Percentiles rank a stretch among this genome's conserved stretches.
These are phyloP conservation scores for Montipora capitata DNA, from an alignment of 92 coral and sea anemone species.

Conservation along the genomic window DNA sequence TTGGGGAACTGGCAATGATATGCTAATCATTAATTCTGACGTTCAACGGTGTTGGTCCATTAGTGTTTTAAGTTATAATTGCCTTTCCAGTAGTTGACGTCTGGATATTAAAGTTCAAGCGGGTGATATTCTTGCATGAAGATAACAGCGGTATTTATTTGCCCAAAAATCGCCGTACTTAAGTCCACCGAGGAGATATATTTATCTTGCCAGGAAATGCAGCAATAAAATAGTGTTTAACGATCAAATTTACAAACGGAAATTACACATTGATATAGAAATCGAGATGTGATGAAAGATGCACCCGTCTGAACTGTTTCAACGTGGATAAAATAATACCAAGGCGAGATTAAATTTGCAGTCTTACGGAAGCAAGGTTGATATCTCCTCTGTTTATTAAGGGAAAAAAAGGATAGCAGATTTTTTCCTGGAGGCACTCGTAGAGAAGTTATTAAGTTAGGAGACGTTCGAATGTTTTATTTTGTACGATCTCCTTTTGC, in stretches of 20 bases:
- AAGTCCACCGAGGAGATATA: background rate
- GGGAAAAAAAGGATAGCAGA: too few relatives aligned
- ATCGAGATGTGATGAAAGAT: constrained; percentile 1
- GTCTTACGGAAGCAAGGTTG: too few relatives aligned
- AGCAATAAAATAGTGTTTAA: constrained; percentile 3
- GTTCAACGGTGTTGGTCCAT: background rate
- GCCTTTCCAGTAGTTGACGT: background rate
- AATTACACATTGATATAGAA: constrained; percentile 5
- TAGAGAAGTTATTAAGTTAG: background rate
- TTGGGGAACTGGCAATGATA: background rate
- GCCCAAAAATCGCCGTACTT: background rate
- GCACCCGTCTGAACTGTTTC: background rate
- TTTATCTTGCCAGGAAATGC: constrained; percentile 4
- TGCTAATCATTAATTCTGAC: background rate
- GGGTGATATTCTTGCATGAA: background rate
- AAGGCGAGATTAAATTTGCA: background rate
- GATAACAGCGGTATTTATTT: too few relatives aligned
- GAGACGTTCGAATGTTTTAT: background rate
- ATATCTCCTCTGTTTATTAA: too few relatives aligned
- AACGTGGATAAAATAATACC: background rate
- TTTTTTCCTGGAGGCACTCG: background rate
- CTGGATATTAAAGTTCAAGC: background rate
- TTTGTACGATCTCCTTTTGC: too few relatives aligned
- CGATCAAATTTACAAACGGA: constrained; percentile 1
- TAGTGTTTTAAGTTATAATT: background rate